phyloP scores from a whole-genome alignment of 2,797 vertebrate genomes.

The Clarias laeviceps region DNA sequence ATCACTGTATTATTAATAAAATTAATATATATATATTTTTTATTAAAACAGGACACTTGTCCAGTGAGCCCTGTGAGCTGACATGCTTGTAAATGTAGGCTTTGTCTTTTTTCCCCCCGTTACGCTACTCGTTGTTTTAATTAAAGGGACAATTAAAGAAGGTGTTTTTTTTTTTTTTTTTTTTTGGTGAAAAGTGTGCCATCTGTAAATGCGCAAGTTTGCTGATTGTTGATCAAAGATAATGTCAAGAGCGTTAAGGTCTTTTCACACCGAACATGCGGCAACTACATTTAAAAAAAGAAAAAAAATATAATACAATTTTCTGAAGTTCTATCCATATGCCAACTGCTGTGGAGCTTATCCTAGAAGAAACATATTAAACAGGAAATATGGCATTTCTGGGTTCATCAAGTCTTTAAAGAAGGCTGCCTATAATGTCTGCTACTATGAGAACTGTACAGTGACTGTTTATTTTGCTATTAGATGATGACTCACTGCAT shows the following conservation, averaged over 20 bases:
- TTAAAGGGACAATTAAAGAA: slow-evolving; percentile 26
- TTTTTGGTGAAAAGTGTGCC: slow-evolving; percentile 23
- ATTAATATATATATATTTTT: too few relatives aligned
- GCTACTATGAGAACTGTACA: not conserved
- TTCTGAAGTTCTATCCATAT: not conserved
- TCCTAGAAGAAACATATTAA: not conserved
- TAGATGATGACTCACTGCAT: not conserved
- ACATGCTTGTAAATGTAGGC: slow-evolving; percentile 50
- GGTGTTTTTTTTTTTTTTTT: not conserved
- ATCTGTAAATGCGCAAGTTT: slow-evolving; percentile 14
- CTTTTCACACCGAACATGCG: slow-evolving; percentile 7
- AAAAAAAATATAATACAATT: not conserved
- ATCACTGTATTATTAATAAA: not conserved
- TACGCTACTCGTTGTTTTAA: slow-evolving; percentile 1
- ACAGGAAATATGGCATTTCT: not conserved
- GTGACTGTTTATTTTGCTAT: not conserved
- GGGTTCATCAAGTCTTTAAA: not conserved
- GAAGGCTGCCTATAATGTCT: not conserved
- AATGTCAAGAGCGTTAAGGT: slow-evolving; percentile 9
- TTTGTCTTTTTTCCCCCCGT: slow-evolving; percentile 27
- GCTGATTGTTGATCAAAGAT: not conserved
- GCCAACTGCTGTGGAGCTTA: not conserved
- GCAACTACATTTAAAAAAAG: not conserved
- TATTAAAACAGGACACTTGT: not conserved
- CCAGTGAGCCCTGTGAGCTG: slow-evolving; percentile 1